Evolutionary conservation across 37 sponge, comb jelly and placozoan genomes (phyloP), one percentile per base, ranked within the genome.

Genomic region (Dysidea cf. avara): DNA sequence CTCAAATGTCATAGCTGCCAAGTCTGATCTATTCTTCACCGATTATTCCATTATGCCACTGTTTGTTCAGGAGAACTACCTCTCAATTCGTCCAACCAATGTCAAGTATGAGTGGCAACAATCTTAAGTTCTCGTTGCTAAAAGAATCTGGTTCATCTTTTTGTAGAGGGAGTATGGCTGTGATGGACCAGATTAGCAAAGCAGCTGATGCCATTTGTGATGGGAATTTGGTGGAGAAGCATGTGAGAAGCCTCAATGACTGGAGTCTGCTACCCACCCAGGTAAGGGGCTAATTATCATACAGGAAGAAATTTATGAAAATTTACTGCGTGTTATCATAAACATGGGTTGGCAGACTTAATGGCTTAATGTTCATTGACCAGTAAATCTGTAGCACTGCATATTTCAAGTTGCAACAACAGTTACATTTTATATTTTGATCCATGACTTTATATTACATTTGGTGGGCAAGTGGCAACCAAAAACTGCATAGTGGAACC

Each of bases 31-130:
- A 2, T 98, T 95, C 82, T 98, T 98, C 74, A 76, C 86, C 61
- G 99, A 98, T 68, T 98, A 98, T 79, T 68, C 63, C 54, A 37
- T 98, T 26, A 59, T 76, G 30, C 86, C 95, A 7, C 75, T 98
- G 24, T 98, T 98, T 91, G 96, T 94, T 53, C 96, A 94, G 59
- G 99, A 98, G 87, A 98, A 95, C 72, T 98, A 98, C 80, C 65
- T 68, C 31, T 22, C 47, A 7, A 75, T 74, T 32, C 75, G 59
- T 12, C 96, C 93, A 28, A 37, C 30, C 11, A 39, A 50, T 3
- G 64, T 76, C 24, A 31, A 60, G 86, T 84, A 59, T 58, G 86
- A 1, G 17, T 18, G 59, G 12, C 26, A 12, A 30, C 30, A 6
- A 30, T 57, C 30, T 28, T 57, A 30, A 18, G 28, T 3, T 57